phyloP scores from a whole-genome alignment of 1,140 invertebrate species.

The Sweltsa coloradensis region DNA sequence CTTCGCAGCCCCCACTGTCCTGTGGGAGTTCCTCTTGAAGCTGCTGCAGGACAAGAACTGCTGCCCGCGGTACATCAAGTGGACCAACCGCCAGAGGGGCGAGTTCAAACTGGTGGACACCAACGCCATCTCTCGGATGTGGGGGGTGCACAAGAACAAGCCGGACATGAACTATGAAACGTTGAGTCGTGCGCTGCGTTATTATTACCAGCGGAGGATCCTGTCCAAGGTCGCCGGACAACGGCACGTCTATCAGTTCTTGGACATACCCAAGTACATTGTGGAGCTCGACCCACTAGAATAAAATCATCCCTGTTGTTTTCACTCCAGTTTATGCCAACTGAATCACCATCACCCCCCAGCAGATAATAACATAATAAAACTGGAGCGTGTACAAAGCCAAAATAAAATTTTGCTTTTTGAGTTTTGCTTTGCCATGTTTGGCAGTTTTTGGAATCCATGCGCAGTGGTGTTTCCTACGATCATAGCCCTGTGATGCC shows the following conservation, averaged over 20 bases:
- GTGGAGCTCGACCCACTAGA: conserved; percentile 96
- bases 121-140: conserved; percentile 93
- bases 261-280: conserved; percentile 97
- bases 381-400: too few species aligned
- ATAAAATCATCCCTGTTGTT: too few species aligned
- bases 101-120: conserved; percentile 99
- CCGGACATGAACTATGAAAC: conserved; percentile 99
- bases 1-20: conserved; percentile 40
- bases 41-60: conserved; percentile 94
- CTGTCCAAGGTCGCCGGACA: conserved; percentile 99
- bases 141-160: conserved; percentile 99
- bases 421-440: too few species aligned
- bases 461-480: too few species aligned
- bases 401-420: too few species aligned
- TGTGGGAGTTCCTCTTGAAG: conserved; percentile 98
- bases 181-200: conserved; percentile 94
- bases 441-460: too few species aligned
- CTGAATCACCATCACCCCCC: too few species aligned
- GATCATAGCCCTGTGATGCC: too few species aligned
- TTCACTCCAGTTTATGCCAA: too few species aligned
- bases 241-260: conserved; percentile 97
- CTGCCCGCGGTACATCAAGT: conserved; percentile 97
- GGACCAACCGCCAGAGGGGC: conserved; percentile 96
- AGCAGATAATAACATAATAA: too few species aligned
- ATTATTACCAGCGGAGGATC: conserved; percentile 99